Evolutionary conservation across 2,888 invertebrate species (phyloP).

Genomic region (Scaeva pyrastri): DNA sequence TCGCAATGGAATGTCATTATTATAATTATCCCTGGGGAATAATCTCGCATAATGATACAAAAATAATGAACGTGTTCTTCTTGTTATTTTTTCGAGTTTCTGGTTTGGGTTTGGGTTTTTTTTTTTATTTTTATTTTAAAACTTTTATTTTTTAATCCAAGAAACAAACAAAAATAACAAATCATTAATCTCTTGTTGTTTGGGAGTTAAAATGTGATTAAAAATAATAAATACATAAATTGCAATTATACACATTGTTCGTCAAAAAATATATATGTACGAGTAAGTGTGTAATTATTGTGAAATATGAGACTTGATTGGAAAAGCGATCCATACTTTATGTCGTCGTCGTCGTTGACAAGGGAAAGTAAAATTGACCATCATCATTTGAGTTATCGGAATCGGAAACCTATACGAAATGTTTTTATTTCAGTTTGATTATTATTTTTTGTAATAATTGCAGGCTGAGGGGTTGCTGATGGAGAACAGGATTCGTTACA

Average conservation of each 20-base stretch:
- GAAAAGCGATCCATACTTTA: neutral
- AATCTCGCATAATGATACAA: neutral
- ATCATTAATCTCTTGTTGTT: constrained; percentile 12
- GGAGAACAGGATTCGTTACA: too few species aligned
- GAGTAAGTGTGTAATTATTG: too few species aligned
- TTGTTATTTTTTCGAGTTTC: neutral
- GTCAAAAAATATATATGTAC: neutral
- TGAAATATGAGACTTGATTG: constrained; percentile 7
- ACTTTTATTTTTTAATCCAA: neutral
- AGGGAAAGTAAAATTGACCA: neutral
- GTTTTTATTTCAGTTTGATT: too few species aligned
- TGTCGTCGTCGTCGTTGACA: neutral
- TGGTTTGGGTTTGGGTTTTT: too few species aligned
- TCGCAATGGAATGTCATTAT: constrained; percentile 14
- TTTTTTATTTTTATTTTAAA: too few species aligned
- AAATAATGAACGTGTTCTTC: constrained; percentile 15
- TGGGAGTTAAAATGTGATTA: constrained; percentile 14
- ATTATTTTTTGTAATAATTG: too few species aligned
- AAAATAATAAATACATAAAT: neutral
- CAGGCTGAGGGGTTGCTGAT: too few species aligned
- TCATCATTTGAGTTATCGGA: too few species aligned
- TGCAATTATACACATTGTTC: constrained; percentile 13
- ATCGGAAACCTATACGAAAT: neutral
- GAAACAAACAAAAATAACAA: constrained; percentile 3
- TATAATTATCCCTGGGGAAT: constrained; percentile 20